These are phyloP conservation scores for Yponomeuta plumbellus DNA, from an alignment of 2,888 invertebrate species.

Conservation along the genomic window DNA sequence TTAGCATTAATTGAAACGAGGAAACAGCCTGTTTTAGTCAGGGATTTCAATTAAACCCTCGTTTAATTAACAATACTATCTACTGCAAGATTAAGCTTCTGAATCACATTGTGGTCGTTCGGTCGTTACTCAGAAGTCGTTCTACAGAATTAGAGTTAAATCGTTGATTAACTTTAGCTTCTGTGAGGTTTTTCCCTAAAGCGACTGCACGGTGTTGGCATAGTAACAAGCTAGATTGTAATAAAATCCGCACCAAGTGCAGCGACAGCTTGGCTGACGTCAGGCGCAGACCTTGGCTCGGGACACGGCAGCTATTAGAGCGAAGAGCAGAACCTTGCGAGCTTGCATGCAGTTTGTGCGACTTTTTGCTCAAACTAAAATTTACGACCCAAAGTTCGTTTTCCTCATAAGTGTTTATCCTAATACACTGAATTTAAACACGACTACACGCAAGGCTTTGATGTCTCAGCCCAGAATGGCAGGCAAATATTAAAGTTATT, in stretches of 20 bases:
- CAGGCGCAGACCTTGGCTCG: slow-evolving; percentile 64
- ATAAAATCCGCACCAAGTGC: slow-evolving; percentile 37
- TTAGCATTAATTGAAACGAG: neutral
- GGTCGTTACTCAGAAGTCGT: too few species aligned
- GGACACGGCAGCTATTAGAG: slow-evolving; percentile 63
- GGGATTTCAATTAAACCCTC: neutral
- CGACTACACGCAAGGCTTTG: neutral
- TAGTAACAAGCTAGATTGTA: neutral
- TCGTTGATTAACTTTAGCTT: neutral
- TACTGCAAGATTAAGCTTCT: neutral
- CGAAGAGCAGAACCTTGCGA: slow-evolving; percentile 57
- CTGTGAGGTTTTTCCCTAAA: neutral
- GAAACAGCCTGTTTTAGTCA: neutral
- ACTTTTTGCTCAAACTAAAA: neutral
- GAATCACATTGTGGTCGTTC: neutral
- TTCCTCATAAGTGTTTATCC: neutral
- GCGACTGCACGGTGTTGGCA: neutral
- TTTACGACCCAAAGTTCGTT: neutral
- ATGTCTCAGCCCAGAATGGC: neutral
- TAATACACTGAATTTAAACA: neutral
- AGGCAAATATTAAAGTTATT: slow-evolving; percentile 8
- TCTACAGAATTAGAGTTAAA: too few species aligned
- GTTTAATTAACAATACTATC: neutral
- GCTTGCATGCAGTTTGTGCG: slow-evolving; percentile 23
- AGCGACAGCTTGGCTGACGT: slow-evolving; percentile 49